phyloP scores from a whole-genome alignment of 2,888 invertebrate genomes.

The Diploptera punctata region DNA sequence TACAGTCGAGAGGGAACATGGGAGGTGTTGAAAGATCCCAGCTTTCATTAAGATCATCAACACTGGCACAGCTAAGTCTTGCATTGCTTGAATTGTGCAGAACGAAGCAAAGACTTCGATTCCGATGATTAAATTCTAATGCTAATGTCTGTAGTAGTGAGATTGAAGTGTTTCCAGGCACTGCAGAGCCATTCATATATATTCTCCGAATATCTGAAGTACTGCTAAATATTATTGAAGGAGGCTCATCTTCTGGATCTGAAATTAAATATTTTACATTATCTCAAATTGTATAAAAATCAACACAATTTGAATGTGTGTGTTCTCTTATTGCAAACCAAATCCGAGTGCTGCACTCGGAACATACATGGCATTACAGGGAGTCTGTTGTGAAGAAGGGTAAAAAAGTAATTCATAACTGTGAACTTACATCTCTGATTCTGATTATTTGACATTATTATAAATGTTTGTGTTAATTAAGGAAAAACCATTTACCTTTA shows the following conservation, averaged over 20 bases:
- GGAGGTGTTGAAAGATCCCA: conserved; percentile 66
- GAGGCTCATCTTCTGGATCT: conserved; percentile 69
- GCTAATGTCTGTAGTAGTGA: conserved; percentile 56
- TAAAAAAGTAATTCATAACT: too few relatives aligned
- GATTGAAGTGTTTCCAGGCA: conserved; percentile 55
- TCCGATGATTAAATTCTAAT: conserved; percentile 71
- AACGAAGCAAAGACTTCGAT: conserved; percentile 75
- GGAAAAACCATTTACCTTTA: too few relatives aligned
- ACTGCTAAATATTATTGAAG: conserved; percentile 74
- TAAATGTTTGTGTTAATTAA: too few relatives aligned
- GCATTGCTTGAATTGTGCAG: conserved; percentile 45
- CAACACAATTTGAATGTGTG: too few relatives aligned
- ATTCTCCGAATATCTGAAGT: conserved; percentile 68
- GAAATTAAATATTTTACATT: too few relatives aligned
- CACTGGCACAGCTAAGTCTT: conserved; percentile 68
- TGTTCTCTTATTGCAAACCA: too few relatives aligned
- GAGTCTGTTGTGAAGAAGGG: too few relatives aligned
- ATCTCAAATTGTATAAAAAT: too few relatives aligned
- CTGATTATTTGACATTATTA: too few relatives aligned
- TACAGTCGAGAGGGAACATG: conserved; percentile 69
- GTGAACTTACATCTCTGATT: too few relatives aligned
- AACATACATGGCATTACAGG: too few relatives aligned
- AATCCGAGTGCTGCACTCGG: too few relatives aligned
- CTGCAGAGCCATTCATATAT: conserved; percentile 61
- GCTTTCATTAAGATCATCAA: conserved; percentile 66